A percentile compares a stretch with the other conserved stretches of the same genome.
Evolutionary conservation across 2,113 vertebrate species (phyloP).

Genomic region (Sturnira hondurensis): DNA sequence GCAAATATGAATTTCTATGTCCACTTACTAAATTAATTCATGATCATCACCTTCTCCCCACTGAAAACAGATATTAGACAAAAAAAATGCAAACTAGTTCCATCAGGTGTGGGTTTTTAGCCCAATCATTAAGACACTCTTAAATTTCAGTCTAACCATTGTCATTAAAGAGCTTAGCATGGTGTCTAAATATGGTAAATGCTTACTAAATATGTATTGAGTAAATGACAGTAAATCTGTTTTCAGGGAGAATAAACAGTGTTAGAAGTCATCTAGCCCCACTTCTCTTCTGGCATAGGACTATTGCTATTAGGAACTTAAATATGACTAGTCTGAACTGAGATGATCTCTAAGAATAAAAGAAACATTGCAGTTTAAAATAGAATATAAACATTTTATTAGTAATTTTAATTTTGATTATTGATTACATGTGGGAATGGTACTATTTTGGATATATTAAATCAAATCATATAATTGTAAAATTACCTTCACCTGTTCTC

Average conservation of each 20-base stretch:
- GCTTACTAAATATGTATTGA: background rate
- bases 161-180: background rate
- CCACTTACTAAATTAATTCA: background rate
- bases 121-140: background rate
- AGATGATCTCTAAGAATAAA: background rate
- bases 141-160: background rate
- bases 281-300: background rate
- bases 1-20: background rate
- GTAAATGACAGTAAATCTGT: background rate
- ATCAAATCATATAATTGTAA: background rate
- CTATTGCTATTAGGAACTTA: background rate
- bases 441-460: background rate
- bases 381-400: background rate
- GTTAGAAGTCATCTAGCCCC: background rate
- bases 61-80: background rate
- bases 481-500: background rate
- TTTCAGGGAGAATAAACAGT: background rate
- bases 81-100: background rate
- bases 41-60: background rate
- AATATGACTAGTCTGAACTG: background rate
- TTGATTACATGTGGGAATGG: background rate
- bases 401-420: background rate
- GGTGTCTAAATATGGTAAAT: background rate
- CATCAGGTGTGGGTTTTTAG: background rate
- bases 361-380: background rate